Conservation (phyloP, 2,888 invertebrate genomes). For the Thecophora atra region DNA sequence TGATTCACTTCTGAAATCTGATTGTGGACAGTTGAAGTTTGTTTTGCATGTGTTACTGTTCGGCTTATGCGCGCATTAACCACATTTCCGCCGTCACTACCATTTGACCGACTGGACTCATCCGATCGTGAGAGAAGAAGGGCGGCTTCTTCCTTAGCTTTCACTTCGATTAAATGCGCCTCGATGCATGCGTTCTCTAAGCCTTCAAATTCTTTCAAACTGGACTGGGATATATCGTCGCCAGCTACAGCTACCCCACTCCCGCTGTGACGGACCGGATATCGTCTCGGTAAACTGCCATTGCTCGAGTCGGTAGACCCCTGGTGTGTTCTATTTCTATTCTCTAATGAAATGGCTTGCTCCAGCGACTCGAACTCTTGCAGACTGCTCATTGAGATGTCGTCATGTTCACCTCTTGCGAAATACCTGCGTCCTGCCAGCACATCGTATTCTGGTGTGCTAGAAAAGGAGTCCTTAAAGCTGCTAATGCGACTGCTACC, state of each 20-base stretch:
- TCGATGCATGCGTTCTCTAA: slow-evolving; percentile 88
- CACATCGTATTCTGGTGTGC: slow-evolving; percentile 91
- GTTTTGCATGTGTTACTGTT: slow-evolving; percentile 57
- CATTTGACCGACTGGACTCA: slow-evolving; percentile 65
- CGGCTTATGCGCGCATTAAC: slow-evolving; percentile 54
- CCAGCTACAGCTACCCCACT: slow-evolving; percentile 66
- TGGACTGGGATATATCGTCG: slow-evolving; percentile 86
- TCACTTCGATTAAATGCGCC: slow-evolving; percentile 82
- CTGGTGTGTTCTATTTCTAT: slow-evolving; percentile 72
- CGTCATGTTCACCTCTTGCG: slow-evolving; percentile 83
- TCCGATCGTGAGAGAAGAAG: slow-evolving; percentile 71
- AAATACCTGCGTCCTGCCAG: slow-evolving; percentile 81
- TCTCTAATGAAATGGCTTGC: slow-evolving; percentile 82
- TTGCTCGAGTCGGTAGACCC: slow-evolving; percentile 89
- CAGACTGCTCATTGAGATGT: slow-evolving; percentile 89
- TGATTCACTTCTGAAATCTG: slow-evolving; percentile 65
- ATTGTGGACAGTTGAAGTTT: slow-evolving; percentile 50
- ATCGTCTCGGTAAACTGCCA: slow-evolving; percentile 81
- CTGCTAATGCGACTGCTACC: slow-evolving; percentile 78
- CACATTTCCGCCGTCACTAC: slow-evolving; percentile 51
- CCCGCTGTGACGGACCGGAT: slow-evolving; percentile 76
- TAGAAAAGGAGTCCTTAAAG: slow-evolving; percentile 88
- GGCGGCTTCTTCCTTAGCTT: slow-evolving; percentile 87
- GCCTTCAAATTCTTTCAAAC: slow-evolving; percentile 92
- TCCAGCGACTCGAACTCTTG: slow-evolving; percentile 95